These are phyloP conservation scores for Aphaenogaster ashmeadi DNA, from an alignment of 1,140 invertebrate genomes.

Conservation along the genomic window DNA sequence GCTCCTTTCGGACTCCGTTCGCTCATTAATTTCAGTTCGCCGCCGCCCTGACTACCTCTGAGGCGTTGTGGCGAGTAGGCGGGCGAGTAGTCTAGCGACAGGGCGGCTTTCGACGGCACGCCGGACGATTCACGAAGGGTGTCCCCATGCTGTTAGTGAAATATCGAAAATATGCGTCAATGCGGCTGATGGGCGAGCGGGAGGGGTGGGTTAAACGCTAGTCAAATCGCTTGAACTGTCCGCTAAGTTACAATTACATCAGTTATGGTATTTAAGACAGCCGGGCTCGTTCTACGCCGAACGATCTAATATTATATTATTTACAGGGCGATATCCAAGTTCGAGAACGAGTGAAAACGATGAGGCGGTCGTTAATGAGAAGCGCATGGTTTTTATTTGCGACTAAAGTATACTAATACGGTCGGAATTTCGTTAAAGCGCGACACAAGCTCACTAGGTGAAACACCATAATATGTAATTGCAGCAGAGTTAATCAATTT, in stretches of 20 bases:
- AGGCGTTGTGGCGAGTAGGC: slow-evolving; percentile 75
- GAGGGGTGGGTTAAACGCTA: slow-evolving; percentile 35
- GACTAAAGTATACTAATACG: not conserved
- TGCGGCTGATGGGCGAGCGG: slow-evolving; percentile 60
- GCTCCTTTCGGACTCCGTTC: slow-evolving; percentile 67
- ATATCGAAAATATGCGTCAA: slow-evolving; percentile 79
- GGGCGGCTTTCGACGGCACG: slow-evolving; percentile 75
- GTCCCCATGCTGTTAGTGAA: slow-evolving; percentile 85
- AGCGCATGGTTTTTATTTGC: slow-evolving; percentile 49
- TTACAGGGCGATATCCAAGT: slow-evolving; percentile 2
- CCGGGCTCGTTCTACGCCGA: not conserved
- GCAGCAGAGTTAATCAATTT: slow-evolving; percentile 81
- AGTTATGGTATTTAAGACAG: slow-evolving; percentile 26
- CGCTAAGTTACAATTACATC: slow-evolving; percentile 41
- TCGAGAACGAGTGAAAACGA: not conserved
- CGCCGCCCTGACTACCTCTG: slow-evolving; percentile 73
- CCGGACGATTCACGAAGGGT: slow-evolving; percentile 77
- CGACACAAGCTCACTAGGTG: slow-evolving; percentile 57
- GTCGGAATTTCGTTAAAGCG: slow-evolving; percentile 17
- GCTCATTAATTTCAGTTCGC: slow-evolving; percentile 76
- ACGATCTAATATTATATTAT: slow-evolving; percentile 25
- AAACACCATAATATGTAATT: slow-evolving; percentile 81
- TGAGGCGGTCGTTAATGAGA: slow-evolving; percentile 47
- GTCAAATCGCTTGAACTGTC: slow-evolving; percentile 24
- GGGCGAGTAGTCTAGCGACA: slow-evolving; percentile 79